Evolutionary conservation across 2,888 invertebrate species (phyloP), one percentile per base, ranked within the genome.

Genomic region (Lacanobia oleracea): DNA sequence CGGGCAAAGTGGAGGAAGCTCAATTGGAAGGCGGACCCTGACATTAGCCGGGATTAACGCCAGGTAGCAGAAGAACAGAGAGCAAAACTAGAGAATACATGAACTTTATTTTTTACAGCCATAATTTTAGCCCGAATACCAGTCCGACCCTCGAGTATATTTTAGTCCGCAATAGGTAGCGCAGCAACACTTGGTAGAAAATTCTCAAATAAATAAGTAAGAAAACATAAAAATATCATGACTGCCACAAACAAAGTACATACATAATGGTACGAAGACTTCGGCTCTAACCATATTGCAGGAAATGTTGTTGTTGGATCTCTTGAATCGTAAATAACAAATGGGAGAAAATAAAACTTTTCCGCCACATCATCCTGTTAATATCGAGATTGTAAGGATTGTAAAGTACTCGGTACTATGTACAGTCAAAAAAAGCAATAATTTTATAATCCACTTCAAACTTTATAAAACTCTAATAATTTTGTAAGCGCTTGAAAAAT

Each of bases 241-340:
- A 53, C 14, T 66, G 59, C 72, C 75, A 54, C 74, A 75, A 75
- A 82, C 74, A 73, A 82, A 82, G 64, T 79, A 62, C 27, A 18
- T 65, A 67, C 51, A 62, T 59, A 79, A 75, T 77, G 59, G 77
- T 83, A 87, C 82, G 85, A 88, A 88, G 82, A 83, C 81, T 83
- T 86, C 88, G 87, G 81, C 85, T 85, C 81, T 78, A 86, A 88
- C 84, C 86, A 86, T 89, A 91, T 89, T 89, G 87, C 88, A 88
- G 87, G 89, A 89, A 89, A 89, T 94, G 93, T 94, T 94, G 92
- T 94, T 93, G 91, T 88, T 90, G 89, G 86, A 89, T 91, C 91
- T 92, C 91, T 92, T 94, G 90, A 93, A 88, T 91, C 93, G 94
- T 94, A 94, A 93, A 93, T 94, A 95, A 95, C 92, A 93, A 94